Conservation (phyloP, 53 echinoderm and acorn worm genomes). For the Temnopleurus reevesii region DNA sequence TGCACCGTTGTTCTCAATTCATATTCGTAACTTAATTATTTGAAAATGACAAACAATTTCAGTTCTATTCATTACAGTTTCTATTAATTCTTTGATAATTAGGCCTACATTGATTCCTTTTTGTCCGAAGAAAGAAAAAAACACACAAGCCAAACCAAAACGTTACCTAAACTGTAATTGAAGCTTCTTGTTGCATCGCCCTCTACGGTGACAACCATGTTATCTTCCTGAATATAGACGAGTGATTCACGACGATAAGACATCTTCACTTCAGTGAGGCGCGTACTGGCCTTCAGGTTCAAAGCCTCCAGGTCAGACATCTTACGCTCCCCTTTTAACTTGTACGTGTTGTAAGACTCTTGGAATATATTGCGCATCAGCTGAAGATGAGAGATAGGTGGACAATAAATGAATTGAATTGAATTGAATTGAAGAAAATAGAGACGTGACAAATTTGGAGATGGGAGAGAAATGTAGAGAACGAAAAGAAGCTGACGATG, state of each 20-base stretch:
- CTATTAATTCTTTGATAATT: too few species aligned
- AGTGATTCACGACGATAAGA: constrained; percentile 84
- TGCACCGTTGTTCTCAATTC: too few species aligned
- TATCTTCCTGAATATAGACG: constrained; percentile 87
- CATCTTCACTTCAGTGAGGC: constrained; percentile 86
- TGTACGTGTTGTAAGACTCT: constrained; percentile 95
- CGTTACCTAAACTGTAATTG: constrained; percentile 89
- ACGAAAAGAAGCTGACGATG: background rate
- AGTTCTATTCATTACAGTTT: too few species aligned
- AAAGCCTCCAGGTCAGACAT: constrained; percentile 85
- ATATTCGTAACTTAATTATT: too few species aligned
- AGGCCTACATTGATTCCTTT: too few species aligned
- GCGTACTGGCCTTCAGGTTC: constrained; percentile 80
- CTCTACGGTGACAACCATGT: constrained; percentile 89
- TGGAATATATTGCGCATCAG: constrained; percentile 97
- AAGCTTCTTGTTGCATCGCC: constrained; percentile 91
- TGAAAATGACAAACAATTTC: too few species aligned
- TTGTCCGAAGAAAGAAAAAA: too few species aligned
- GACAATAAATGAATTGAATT: background rate
- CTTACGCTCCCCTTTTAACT: constrained; percentile 80
- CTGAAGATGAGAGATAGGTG: constrained; percentile 49
- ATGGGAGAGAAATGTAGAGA: background rate
- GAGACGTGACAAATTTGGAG: background rate
- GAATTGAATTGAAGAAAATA: background rate
- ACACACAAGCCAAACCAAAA: too few species aligned